Base-by-base conservation (phyloP, 2,888 invertebrate genomes). In the Synanthedon myopaeformis region DNA sequence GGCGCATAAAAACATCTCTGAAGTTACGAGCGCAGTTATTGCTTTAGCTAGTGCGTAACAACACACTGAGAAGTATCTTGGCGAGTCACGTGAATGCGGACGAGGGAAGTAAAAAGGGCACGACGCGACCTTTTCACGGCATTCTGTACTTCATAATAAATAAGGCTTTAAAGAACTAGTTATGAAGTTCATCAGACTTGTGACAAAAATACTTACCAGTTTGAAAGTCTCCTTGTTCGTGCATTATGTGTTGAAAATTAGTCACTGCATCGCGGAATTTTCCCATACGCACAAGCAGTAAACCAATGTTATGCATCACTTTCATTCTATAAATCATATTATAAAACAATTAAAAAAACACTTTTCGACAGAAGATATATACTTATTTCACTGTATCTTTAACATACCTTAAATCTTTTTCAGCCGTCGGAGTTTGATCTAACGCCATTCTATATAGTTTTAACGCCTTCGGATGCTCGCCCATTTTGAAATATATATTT, bases 381-480 rank as follows among this genome's bases (percentile, higher is more conserved):
- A 4, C 12, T 12, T 42, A n/a, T 42, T 42, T n/a, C 4, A 13
- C 8, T 17, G n/a, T 45, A 3, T 45, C 2, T 45, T 10, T n/a
- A 3, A 52, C 23, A n/a, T 82, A 94, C 92, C 97, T 93, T 66
- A 98, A 89, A 79, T 96, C 95, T 75, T 97, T 97, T 72, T 98
- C 96, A 53, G 94, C 95, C 45, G 95, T 95, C 0, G 98, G 96
- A 3, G 94, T 94, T 80, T 99, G 99, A 82, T 99, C 99, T 59
- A 99, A 89, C 0, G 99, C 98, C 99, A 99, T 99, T 64, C 98
- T 91, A 74, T 98, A 99, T 89, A 97, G 93, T 88, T 99, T 99
- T 55, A 99, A 92, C 0, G 99, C 98, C 84, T 98, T 96, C 12
- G 94, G 93, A 71, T 94, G 96, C 68, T 96, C 92, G 61, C 96